phyloP scores from a whole-genome alignment of 2,113 vertebrate species.

The Vanacampus margaritifer region DNA sequence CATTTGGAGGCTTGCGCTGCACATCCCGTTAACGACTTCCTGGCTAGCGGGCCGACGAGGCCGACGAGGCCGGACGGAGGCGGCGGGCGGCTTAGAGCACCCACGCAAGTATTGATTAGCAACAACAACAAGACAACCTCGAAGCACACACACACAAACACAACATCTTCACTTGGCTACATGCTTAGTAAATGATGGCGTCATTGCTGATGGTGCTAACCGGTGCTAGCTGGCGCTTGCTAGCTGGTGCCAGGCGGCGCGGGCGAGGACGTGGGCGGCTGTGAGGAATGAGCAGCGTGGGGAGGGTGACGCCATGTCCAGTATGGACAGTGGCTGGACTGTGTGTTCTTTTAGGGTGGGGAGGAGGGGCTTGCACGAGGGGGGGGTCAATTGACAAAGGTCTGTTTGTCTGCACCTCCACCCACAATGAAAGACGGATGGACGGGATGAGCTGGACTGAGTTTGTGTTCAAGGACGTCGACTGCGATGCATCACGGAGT shows the following conservation, averaged over 20 bases:
- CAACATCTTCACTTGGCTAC: background rate
- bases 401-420: slow-evolving; percentile 45
- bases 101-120: background rate
- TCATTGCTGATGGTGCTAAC: slow-evolving; percentile 11
- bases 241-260: slow-evolving; percentile 56
- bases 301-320: slow-evolving; percentile 59
- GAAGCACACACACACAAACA: background rate
- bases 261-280: slow-evolving; percentile 50
- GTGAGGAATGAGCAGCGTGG: slow-evolving; percentile 68
- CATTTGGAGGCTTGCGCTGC: background rate
- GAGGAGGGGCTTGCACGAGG: no score
- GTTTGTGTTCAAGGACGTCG: slow-evolving; percentile 3
- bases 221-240: slow-evolving; percentile 69
- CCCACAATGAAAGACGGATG: slow-evolving; percentile 31
- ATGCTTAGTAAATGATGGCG: slow-evolving; percentile 10
- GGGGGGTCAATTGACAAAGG: slow-evolving; percentile 55
- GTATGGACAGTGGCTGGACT: slow-evolving; percentile 63
- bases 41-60: background rate
- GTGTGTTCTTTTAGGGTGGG: slow-evolving; percentile 20
- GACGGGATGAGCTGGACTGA: slow-evolving; percentile 6
- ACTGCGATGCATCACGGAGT: background rate
- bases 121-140: background rate
- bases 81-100: background rate
- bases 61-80: background rate
- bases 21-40: background rate